Percentiles rank a stretch among this genome's conserved stretches.
These are phyloP conservation scores for Haliclystus octoradiatus DNA, from an alignment of 30 jellyfish, hydroid and myxozoan species.

Conservation along the genomic window DNA sequence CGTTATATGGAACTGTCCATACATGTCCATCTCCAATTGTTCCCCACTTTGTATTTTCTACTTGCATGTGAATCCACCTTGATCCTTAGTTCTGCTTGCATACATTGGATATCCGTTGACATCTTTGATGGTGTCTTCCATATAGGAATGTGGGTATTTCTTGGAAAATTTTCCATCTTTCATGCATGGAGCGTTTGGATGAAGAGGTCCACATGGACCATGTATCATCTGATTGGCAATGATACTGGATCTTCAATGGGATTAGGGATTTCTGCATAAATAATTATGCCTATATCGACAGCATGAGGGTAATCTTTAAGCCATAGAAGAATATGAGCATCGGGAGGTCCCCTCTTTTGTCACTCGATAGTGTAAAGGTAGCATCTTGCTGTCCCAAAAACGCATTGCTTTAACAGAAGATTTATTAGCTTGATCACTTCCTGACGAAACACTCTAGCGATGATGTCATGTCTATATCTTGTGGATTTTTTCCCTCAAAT, in stretches of 20 bases:
- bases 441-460: constrained; percentile 6
- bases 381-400: constrained; percentile 8
- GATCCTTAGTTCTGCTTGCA: constrained; percentile 1
- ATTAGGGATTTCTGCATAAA: constrained; percentile 11
- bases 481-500: not conserved
- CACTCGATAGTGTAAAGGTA: constrained; percentile 2
- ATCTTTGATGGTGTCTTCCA: not conserved
- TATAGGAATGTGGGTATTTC: not conserved
- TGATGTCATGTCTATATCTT: constrained; percentile 2
- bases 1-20: constrained; percentile 60
- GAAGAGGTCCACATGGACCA: constrained; percentile 14
- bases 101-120: constrained; percentile 5
- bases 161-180: not conserved
- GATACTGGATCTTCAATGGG: constrained; percentile 1
- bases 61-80: constrained; percentile 16
- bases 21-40: constrained; percentile 2
- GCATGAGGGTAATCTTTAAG: too few species aligned
- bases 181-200: constrained; percentile 15
- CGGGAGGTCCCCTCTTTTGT: constrained; percentile 7
- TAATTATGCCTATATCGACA: too few species aligned
- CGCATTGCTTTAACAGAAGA: not conserved
- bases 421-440: not conserved
- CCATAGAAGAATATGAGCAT: not conserved
- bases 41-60: not conserved
- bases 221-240: constrained; percentile 10